Evolutionary conservation across 2,113 vertebrate genomes (phyloP), one percentile per base, ranked within the genome.

Genomic region (Hoplias malabaricus): DNA sequence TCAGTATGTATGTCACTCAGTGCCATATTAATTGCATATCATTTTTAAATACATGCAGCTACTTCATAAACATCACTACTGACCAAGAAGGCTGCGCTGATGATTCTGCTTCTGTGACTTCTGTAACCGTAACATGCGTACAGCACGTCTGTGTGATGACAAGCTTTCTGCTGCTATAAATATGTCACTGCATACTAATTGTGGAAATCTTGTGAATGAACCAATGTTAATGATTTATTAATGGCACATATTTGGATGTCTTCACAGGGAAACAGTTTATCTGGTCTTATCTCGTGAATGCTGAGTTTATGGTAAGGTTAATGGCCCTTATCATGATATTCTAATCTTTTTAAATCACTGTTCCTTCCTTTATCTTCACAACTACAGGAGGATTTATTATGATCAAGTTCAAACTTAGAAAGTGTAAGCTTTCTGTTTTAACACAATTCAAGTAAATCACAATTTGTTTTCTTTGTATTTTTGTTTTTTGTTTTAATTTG

Each of bases 271-370:
- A 1, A 36, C n/a, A 53, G 48, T 36, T 34, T 63, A 34, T 19
- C 16, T 62, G 33, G 36, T 54, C 48, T 14, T 29, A 16, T 53
- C n/a, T n/a, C n/a, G n/a, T 66, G 19, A 65, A 74, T 21, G 61
- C n/a, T 34, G n/a, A 63, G 57, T 2, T 66, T 29, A 54, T 38
- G 61, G 54, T 66, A 54, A 54, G 61, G 21, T 65, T 75, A 65
- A 75, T 65, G 46, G 53, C 73, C n/a, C 19, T 8, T 75, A 75
- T 66, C 33, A 66, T 29, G 31, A 27, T 61, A 10, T 36, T n/a
- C n/a, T 65, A 63, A 65, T 75, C 72, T 54, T 23, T 14, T 65
- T n/a, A n/a, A 53, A 40, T 29, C 2, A 0, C 73, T 29, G 62
- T 29, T 29, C 43, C 16, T 48, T 50, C 36, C 46, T 53, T 75